Conservation (phyloP, 2,113 vertebrate species). For the Boleophthalmus pectinirostris region DNA sequence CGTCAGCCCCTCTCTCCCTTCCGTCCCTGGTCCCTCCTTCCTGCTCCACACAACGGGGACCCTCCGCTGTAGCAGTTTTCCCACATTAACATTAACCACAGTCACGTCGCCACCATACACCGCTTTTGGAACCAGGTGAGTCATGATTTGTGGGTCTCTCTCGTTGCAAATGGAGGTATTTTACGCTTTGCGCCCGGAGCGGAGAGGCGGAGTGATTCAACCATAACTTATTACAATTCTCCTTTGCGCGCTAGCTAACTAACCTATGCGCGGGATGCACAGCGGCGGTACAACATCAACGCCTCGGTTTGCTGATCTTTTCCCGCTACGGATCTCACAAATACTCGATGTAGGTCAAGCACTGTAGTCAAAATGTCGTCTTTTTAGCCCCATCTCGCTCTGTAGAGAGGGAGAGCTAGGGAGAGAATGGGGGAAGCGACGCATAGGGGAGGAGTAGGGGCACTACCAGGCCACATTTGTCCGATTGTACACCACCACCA, state of each 20-base stretch:
- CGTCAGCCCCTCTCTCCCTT: slow-evolving; percentile 72
- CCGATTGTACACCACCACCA: slow-evolving; percentile 50
- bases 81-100: slow-evolving; percentile 60
- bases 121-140: slow-evolving; percentile 82
- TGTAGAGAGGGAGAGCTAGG: slow-evolving; percentile 16
- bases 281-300: neutral
- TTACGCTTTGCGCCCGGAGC: slow-evolving; percentile 21
- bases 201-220: slow-evolving; percentile 66
- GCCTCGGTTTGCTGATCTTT: neutral
- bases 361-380: slow-evolving; percentile 72
- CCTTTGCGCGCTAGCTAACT: slow-evolving; percentile 32
- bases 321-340: slow-evolving; percentile 29
- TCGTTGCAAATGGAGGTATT: slow-evolving; percentile 6
- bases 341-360: slow-evolving; percentile 63
- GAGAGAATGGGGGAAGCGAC: slow-evolving; percentile 35
- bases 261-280: slow-evolving; percentile 22
- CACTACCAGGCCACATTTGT: slow-evolving; percentile 67
- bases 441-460: slow-evolving; percentile 69
- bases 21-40: slow-evolving; percentile 72
- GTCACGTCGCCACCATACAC: slow-evolving; percentile 80
- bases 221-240: slow-evolving; percentile 73
- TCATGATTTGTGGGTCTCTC: slow-evolving; percentile 34
- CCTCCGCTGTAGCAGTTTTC: slow-evolving; percentile 65
- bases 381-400: slow-evolving; percentile 51
- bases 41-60: slow-evolving; percentile 73